Conservation (phyloP, 2,888 invertebrate species). For the Aphodius granarius region DNA sequence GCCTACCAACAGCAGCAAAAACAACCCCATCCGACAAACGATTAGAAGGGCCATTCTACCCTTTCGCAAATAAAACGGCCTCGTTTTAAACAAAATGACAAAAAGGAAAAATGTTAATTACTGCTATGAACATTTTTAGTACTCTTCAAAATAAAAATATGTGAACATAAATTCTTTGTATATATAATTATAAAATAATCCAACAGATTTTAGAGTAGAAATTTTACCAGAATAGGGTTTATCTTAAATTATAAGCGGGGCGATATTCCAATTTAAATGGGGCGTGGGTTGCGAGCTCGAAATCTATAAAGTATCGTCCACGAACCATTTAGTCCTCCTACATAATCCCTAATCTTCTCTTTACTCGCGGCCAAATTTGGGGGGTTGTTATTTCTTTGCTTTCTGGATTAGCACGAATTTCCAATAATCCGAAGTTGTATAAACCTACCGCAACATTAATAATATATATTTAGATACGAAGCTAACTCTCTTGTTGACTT, state of each 20-base stretch:
- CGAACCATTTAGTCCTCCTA: slow-evolving; percentile 5
- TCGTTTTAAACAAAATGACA: no score
- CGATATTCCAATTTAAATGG: background rate
- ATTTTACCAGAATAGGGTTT: background rate
- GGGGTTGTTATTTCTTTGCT: background rate
- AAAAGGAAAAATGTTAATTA: no score
- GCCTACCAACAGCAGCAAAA: background rate
- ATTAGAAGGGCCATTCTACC: background rate
- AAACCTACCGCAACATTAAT: background rate
- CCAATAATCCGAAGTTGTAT: background rate
- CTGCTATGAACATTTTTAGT: no score
- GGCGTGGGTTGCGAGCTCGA: background rate
- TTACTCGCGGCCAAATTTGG: background rate
- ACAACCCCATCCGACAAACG: background rate
- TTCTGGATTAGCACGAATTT: background rate
- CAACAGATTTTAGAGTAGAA: background rate
- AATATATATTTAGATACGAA: background rate
- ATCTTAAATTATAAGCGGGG: background rate
- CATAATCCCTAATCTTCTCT: slow-evolving; percentile 4
- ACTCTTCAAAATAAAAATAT: no score
- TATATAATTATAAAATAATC: background rate
- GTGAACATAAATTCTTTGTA: no score
- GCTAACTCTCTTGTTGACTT: no score
- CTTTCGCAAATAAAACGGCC: no score
- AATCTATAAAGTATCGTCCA: slow-evolving; percentile 10